Conservation (phyloP, 2,113 vertebrate species). For the Pipa parva region DNA sequence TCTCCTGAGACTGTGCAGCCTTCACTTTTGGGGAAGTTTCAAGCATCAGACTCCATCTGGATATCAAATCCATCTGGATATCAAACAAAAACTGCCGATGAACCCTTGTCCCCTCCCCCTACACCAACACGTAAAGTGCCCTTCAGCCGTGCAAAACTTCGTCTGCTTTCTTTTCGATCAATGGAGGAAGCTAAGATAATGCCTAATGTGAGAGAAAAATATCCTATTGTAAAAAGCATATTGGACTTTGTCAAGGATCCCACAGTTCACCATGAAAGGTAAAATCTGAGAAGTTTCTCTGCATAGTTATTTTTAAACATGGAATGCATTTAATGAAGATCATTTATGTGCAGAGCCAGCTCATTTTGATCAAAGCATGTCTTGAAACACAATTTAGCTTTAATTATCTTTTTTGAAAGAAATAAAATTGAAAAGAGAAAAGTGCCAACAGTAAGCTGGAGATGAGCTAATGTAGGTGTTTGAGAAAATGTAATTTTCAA, state of each 20-base stretch:
- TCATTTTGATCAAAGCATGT: slow-evolving; percentile 15
- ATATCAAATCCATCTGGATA: slow-evolving; percentile 11
- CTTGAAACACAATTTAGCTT: not conserved
- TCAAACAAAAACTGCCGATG: slow-evolving; percentile 44
- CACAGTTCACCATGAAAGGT: slow-evolving; percentile 81
- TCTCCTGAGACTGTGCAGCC: slow-evolving; percentile 38
- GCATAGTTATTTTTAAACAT: slow-evolving; percentile 15
- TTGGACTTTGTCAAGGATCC: slow-evolving; percentile 89
- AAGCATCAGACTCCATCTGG: slow-evolving; percentile 41
- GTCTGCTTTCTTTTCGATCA: slow-evolving; percentile 90
- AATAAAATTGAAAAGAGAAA: slow-evolving; percentile 4
- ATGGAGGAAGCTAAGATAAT: slow-evolving; percentile 75
- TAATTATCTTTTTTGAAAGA: slow-evolving; percentile 26
- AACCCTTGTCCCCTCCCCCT: slow-evolving; percentile 70
- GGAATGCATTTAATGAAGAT: slow-evolving; percentile 13
- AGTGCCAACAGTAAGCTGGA: slow-evolving; percentile 1
- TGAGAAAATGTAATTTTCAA: too few species aligned
- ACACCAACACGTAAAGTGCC: slow-evolving; percentile 72
- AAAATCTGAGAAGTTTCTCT: slow-evolving; percentile 29
- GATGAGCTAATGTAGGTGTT: slow-evolving; percentile 13
- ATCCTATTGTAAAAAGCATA: slow-evolving; percentile 78
- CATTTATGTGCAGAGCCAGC: slow-evolving; percentile 8
- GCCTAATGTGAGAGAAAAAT: slow-evolving; percentile 81
- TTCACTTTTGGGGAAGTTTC: slow-evolving; percentile 19
- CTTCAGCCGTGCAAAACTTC: slow-evolving; percentile 78